Percentiles rank a stretch among this genome's conserved stretches.
Conservation (phyloP, 2,113 vertebrate species). For the Alaudala cheleensis region DNA sequence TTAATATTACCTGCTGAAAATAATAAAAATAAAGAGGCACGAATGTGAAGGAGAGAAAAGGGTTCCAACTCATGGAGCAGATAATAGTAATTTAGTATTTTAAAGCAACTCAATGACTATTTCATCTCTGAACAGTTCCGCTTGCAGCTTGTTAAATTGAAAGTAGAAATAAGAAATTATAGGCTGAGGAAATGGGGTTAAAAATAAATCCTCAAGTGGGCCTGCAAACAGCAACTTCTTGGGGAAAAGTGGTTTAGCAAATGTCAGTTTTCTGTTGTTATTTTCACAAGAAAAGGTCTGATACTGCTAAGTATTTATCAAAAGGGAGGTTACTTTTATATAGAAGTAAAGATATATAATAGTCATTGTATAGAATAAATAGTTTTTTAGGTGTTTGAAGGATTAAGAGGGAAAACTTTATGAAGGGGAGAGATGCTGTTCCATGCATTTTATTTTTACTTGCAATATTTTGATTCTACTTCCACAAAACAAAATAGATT, state of each 20-base stretch:
- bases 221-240: neutral
- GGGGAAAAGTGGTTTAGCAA: neutral
- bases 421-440: neutral
- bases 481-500: neutral
- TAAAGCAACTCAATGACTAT: slow-evolving; percentile 15
- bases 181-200: slow-evolving; percentile 33
- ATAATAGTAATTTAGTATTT: slow-evolving; percentile 49
- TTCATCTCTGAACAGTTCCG: slow-evolving; percentile 1
- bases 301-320: neutral
- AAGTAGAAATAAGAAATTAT: slow-evolving; percentile 45
- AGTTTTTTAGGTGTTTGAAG: neutral
- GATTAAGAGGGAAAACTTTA: neutral
- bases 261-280: neutral
- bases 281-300: neutral
- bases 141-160: neutral
- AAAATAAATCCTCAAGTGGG: slow-evolving; percentile 23
- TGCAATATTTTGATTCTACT: neutral
- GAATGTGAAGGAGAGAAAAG: neutral
- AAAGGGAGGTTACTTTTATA: neutral
- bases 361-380: neutral
- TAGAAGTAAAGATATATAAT: neutral
- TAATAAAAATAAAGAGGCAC: slow-evolving; percentile 1
- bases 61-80: neutral
- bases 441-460: neutral
- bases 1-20: slow-evolving; percentile 41